A percentile compares a stretch with the other conserved stretches of the same genome.
Conservation (phyloP, 2,888 invertebrate genomes). For the Drosophila austrosaltans region DNA sequence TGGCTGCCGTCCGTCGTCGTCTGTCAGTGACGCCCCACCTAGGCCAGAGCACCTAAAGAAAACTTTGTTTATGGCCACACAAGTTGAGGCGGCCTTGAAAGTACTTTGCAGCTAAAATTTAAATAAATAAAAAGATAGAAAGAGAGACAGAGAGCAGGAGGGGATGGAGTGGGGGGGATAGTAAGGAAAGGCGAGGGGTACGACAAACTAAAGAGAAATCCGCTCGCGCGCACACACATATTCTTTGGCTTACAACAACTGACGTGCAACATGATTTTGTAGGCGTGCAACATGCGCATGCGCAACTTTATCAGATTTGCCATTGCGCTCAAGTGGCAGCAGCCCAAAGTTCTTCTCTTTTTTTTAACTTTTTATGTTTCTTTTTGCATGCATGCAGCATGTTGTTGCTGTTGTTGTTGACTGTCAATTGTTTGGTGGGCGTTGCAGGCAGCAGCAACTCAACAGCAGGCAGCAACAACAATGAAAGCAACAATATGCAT, state of each 20-base stretch:
- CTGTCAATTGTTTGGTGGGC: constrained; percentile 78
- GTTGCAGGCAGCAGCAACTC: constrained; percentile 51
- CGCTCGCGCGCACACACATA: constrained; percentile 48
- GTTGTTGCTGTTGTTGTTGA: constrained; percentile 63
- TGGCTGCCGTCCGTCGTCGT: constrained; percentile 71
- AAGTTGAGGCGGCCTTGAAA: constrained; percentile 19
- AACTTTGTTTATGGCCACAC: constrained; percentile 20
- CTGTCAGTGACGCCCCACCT: constrained; percentile 5
- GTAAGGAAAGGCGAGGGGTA: background rate
- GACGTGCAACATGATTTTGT: constrained; percentile 84
- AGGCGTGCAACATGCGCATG: constrained; percentile 83
- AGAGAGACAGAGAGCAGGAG: background rate
- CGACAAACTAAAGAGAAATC: constrained; percentile 26
- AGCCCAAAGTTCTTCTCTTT: constrained; percentile 15
- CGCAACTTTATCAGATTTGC: constrained; percentile 79
- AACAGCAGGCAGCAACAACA: constrained; percentile 24
- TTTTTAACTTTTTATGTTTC: constrained; percentile 31
- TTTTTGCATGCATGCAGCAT: constrained; percentile 24
- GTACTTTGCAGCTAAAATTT: constrained; percentile 27
- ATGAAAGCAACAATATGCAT: constrained; percentile 38
- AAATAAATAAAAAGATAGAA: constrained; percentile 24
- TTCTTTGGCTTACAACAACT: constrained; percentile 58
- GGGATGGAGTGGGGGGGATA: background rate
- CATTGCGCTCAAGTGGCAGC: constrained; percentile 39
- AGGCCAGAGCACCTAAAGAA: constrained; percentile 29